Evolutionary conservation across 92 coral and sea anemone species (phyloP).

Genomic region (Chrysogorgia sp.): DNA sequence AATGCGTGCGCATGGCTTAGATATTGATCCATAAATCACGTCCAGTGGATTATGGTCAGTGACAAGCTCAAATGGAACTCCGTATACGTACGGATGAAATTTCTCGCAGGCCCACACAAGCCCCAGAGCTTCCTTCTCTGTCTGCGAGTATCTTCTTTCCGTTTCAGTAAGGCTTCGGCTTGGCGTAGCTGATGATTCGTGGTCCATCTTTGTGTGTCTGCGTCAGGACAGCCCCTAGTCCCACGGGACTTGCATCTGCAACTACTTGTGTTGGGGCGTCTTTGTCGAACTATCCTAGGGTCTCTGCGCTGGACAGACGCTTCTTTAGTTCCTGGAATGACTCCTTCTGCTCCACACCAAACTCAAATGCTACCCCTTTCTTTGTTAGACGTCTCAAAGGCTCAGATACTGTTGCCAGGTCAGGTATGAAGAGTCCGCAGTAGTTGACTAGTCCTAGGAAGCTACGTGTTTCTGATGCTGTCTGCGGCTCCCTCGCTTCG

Average conservation of each 20-base stretch:
- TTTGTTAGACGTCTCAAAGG: slow-evolving; percentile 62
- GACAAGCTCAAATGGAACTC: slow-evolving; percentile 51
- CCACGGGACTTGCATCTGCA: slow-evolving; percentile 69
- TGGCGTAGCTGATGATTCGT: slow-evolving; percentile 45
- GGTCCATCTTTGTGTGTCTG: slow-evolving; percentile 41
- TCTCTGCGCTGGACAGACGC: slow-evolving; percentile 47
- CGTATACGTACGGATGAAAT: slow-evolving; percentile 54
- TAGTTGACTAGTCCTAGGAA: slow-evolving; percentile 64
- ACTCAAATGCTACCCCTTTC: slow-evolving; percentile 53
- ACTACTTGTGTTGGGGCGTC: slow-evolving; percentile 54
- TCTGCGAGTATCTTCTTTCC: slow-evolving; percentile 60
- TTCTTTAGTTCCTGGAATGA: not conserved
- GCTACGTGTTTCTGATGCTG: slow-evolving; percentile 55
- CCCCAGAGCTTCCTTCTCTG: slow-evolving; percentile 53
- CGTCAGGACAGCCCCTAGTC: slow-evolving; percentile 51
- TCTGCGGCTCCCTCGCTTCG: slow-evolving; percentile 61
- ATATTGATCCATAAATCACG: slow-evolving; percentile 54
- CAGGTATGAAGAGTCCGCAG: slow-evolving; percentile 62
- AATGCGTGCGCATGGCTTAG: slow-evolving; percentile 53
- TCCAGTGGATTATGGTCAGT: slow-evolving; percentile 68
- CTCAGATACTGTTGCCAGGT: slow-evolving; percentile 62
- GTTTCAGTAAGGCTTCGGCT: slow-evolving; percentile 55
- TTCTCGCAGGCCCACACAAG: slow-evolving; percentile 53
- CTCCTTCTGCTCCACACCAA: slow-evolving; percentile 49
- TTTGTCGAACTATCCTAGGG: slow-evolving; percentile 61